Evolutionary conservation across 2,888 invertebrate genomes (phyloP).

Genomic region (Mylabris sibirica): DNA sequence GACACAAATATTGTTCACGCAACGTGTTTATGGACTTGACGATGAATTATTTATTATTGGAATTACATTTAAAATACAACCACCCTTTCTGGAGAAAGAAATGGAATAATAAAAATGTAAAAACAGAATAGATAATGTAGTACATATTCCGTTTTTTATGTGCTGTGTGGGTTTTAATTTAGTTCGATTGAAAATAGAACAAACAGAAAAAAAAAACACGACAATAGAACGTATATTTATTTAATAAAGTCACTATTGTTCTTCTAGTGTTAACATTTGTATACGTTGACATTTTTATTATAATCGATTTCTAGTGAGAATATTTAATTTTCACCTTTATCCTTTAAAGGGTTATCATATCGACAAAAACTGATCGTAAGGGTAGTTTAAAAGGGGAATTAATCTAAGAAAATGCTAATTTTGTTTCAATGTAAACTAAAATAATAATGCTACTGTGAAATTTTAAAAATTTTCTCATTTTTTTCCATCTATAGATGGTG

Average conservation of each 20-base stretch:
- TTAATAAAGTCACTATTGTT: not conserved
- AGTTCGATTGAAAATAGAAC: not conserved
- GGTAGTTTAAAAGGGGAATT: too few species aligned
- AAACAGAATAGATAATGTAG: too few species aligned
- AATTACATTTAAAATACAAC: not conserved
- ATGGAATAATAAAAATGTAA: not conserved
- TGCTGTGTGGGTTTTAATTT: not conserved
- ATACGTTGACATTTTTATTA: not conserved
- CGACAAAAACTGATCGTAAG: not conserved
- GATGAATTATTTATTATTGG: conserved; percentile 4
- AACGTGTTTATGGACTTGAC: not conserved
- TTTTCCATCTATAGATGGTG: not conserved
- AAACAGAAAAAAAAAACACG: not conserved
- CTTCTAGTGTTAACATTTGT: not conserved
- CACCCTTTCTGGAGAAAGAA: not conserved
- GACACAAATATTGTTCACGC: not conserved
- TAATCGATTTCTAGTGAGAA: not conserved
- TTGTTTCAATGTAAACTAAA: too few species aligned
- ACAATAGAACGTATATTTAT: not conserved
- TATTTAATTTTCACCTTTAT: not conserved
- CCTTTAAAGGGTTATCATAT: not conserved
- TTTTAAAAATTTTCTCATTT: too few species aligned
- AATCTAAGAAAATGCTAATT: too few species aligned
- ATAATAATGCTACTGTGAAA: not conserved
- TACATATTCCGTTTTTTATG: too few species aligned